Percentiles rank a stretch among this genome's conserved stretches.
Conservation (phyloP, 2,888 invertebrate genomes). For the Drosophila rellima region DNA sequence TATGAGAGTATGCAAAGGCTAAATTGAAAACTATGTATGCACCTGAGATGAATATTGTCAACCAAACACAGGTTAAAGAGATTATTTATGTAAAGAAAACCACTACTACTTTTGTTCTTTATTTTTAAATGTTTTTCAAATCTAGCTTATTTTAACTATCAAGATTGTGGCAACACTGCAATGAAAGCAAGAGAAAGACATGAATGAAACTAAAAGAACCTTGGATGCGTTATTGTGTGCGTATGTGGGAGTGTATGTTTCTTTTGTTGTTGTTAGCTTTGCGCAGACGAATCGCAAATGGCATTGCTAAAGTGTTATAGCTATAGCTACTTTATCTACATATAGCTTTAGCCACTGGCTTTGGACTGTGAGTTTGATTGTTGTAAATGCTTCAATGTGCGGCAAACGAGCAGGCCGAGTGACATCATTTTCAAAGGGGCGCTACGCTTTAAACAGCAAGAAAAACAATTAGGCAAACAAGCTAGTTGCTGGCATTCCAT, state of each 20-base stretch:
- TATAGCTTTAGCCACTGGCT: conserved; percentile 9
- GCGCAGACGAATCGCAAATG: conserved; percentile 40
- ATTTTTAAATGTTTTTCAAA: neutral
- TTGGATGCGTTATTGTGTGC: conserved; percentile 38
- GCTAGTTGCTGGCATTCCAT: conserved; percentile 65
- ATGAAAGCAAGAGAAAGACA: conserved; percentile 31
- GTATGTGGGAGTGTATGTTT: conserved; percentile 14
- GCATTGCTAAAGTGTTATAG: conserved; percentile 34
- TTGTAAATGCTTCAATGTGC: conserved; percentile 52
- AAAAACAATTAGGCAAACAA: conserved; percentile 69
- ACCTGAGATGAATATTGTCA: neutral
- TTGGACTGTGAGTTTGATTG: conserved; percentile 7
- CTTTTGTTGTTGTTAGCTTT: conserved; percentile 32
- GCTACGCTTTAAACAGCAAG: conserved; percentile 62
- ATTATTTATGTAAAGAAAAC: too few species aligned
- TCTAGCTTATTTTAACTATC: neutral
- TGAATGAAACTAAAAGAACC: conserved; percentile 72
- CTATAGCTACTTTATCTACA: conserved; percentile 19
- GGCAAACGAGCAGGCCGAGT: conserved; percentile 46
- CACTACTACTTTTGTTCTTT: neutral
- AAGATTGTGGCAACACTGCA: neutral
- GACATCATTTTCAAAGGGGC: conserved; percentile 74
- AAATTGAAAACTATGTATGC: conserved; percentile 1
- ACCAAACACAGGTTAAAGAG: too few species aligned
- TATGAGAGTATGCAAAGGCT: neutral